phyloP scores from a whole-genome alignment of 2,797 vertebrate genomes.

The Petrocephalus schoutedeni region DNA sequence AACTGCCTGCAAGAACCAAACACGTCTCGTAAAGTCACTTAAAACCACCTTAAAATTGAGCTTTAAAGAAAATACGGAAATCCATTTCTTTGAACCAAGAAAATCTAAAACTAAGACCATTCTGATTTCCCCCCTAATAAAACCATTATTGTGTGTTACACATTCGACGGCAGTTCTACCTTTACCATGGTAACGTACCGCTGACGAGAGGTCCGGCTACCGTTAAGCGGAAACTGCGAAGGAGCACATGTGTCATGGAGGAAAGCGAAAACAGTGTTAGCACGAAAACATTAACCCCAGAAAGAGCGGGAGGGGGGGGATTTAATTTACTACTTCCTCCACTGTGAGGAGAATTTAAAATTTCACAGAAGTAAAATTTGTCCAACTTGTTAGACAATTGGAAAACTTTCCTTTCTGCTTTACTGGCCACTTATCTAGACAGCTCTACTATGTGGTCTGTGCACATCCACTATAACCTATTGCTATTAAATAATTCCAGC shows the following conservation, averaged over 20 bases:
- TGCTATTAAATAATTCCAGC: conserved; percentile 92
- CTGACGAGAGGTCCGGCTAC: conserved; percentile 8
- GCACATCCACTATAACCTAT: conserved; percentile 89
- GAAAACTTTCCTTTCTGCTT: conserved; percentile 50
- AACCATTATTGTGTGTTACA: background rate
- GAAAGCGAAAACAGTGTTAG: background rate
- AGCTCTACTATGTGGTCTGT: conserved; percentile 75
- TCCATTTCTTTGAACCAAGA: conserved; percentile 1
- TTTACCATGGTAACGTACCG: background rate
- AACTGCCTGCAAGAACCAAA: background rate
- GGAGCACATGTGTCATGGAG: background rate
- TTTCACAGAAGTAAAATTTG: conserved; percentile 24
- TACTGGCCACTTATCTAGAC: conserved; percentile 80
- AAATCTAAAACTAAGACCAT: conserved; percentile 4
- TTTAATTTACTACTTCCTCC: conserved; percentile 41
- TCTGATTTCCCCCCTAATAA: background rate
- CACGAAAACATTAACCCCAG: conserved; percentile 15
- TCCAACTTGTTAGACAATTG: conserved; percentile 54
- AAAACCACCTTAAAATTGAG: background rate
- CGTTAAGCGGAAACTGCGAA: background rate
- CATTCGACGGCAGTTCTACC: conserved; percentile 7
- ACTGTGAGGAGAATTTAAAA: conserved; percentile 33
- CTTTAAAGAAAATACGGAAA: background rate
- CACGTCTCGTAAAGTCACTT: background rate
- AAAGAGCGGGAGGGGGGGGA: background rate